Percentiles rank a stretch among this genome's conserved stretches.
Evolutionary conservation across 2,113 vertebrate species (phyloP).

Genomic region (Planiliza haematocheilus): DNA sequence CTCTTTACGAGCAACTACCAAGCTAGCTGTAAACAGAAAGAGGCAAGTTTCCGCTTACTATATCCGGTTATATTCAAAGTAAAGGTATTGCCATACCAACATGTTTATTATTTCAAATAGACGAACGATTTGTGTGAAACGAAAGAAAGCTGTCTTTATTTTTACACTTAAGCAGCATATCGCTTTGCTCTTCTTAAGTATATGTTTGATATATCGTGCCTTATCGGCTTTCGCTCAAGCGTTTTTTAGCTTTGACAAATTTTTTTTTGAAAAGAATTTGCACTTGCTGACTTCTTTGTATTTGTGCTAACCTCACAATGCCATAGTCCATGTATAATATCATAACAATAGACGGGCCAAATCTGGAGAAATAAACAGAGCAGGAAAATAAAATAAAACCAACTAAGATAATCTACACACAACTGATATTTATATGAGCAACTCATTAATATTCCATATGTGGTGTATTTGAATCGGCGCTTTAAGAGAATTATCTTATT

Average conservation of each 20-base stretch:
- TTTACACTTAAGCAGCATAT: too few relatives aligned
- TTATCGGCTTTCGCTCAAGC: neutral
- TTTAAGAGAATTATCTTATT: neutral
- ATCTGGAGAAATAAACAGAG: neutral
- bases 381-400: neutral
- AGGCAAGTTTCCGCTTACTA: conserved; percentile 8
- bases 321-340: neutral
- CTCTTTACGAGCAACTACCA: neutral
- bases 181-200: too few relatives aligned
- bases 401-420: neutral
- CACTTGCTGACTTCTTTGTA: neutral
- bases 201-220: neutral
- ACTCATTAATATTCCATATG: neutral
- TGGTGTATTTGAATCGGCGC: neutral
- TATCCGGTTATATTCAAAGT: conserved; percentile 14
- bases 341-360: neutral
- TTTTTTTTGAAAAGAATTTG: conserved; percentile 43
- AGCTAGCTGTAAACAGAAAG: neutral
- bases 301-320: conserved; percentile 14
- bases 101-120: neutral
- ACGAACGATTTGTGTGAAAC: neutral
- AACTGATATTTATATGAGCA: neutral
- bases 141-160: neutral
- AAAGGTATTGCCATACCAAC: conserved; percentile 17
- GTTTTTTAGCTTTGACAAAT: neutral